These are phyloP conservation scores for Agrotis puta DNA, from an alignment of 2,888 invertebrate species.

Conservation along the genomic window DNA sequence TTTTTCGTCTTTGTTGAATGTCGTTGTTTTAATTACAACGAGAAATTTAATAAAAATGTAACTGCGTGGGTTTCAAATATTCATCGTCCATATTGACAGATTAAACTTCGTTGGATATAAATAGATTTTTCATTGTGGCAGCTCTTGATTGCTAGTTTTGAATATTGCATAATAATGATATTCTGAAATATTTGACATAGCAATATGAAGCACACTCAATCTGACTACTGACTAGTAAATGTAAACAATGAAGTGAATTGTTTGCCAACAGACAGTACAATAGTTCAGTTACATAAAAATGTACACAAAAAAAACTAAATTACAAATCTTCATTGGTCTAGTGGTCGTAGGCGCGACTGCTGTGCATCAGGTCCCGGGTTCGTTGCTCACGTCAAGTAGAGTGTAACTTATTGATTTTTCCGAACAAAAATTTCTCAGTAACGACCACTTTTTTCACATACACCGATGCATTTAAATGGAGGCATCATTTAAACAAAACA, in stretches of 20 bases:
- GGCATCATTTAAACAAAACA: no score
- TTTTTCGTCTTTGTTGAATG: conserved; percentile 35
- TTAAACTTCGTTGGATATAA: conserved; percentile 10
- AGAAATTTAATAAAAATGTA: conserved; percentile 27
- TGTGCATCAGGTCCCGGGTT: no score
- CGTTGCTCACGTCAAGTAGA: no score
- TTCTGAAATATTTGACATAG: not conserved
- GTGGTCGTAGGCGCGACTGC: not conserved
- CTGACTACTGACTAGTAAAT: not conserved
- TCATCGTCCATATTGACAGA: not conserved
- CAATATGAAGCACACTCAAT: not conserved
- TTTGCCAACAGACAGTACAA: not conserved
- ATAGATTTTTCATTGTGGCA: not conserved
- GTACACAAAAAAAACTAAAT: not conserved
- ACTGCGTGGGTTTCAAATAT: conserved; percentile 9
- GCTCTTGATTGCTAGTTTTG: not conserved
- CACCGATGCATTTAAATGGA: no score
- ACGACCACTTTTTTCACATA: no score
- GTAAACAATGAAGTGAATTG: not conserved
- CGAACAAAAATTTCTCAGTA: no score
- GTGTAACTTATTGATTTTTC: no score
- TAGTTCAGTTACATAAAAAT: not conserved
- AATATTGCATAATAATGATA: not conserved
- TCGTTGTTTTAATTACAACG: conserved; percentile 25
- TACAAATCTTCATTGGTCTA: no score